Evolutionary conservation across 2,113 vertebrate species (phyloP).

Genomic region (Cyanistes caeruleus): DNA sequence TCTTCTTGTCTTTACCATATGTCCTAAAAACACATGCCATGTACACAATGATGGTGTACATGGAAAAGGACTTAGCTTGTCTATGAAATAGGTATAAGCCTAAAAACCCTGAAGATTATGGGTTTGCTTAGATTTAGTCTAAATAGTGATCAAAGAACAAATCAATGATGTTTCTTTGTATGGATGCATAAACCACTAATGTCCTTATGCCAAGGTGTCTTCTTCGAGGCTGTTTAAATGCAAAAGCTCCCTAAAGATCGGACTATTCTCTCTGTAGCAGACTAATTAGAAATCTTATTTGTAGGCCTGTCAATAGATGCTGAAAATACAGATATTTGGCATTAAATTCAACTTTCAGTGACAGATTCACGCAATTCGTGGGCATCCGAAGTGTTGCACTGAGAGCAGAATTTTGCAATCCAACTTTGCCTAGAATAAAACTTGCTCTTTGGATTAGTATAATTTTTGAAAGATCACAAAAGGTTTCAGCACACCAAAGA

Average conservation of each 20-base stretch:
- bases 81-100: not conserved
- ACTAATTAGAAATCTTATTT: slow-evolving; percentile 20
- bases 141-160: not conserved
- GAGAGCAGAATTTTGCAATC: slow-evolving; percentile 2
- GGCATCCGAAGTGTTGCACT: slow-evolving; percentile 11
- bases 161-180: not conserved
- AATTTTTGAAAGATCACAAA: not conserved
- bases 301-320: not conserved
- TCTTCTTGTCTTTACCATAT: not conserved
- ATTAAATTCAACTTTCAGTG: slow-evolving; percentile 14
- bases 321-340: slow-evolving; percentile 33
- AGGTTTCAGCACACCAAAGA: not conserved
- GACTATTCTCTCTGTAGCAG: not conserved
- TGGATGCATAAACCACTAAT: not conserved
- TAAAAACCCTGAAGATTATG: not conserved
- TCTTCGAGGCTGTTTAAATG: not conserved
- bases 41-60: not conserved
- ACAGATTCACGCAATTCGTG: not conserved
- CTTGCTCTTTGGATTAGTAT: not conserved
- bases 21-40: not conserved
- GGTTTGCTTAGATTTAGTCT: not conserved
- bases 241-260: not conserved
- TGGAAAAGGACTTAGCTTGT: not conserved
- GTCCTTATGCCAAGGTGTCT: not conserved
- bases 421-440: not conserved